Evolutionary conservation across 2,888 invertebrate species (phyloP), one percentile per base, ranked within the genome.

Genomic region (Himalopsyche tibetana): DNA sequence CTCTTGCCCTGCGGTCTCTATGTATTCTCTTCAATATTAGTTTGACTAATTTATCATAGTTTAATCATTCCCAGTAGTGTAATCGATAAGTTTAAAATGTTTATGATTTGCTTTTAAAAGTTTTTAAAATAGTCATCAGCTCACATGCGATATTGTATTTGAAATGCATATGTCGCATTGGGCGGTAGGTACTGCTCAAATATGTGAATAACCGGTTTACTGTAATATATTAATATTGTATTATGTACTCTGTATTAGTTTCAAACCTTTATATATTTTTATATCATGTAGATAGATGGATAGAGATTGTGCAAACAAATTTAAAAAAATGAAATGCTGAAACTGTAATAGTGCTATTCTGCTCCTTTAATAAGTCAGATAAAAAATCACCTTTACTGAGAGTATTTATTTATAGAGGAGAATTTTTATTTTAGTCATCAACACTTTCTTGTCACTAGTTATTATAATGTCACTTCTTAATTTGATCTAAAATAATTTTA

Each of bases 201-300:
- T 74, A 36, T 74, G 74, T 74, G 74, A 74, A 74, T 74, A 74
- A 9, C 74, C 74, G 74, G 36, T 28, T 56, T 69, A 69, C 19
- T 74, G 74, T 74, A 74, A 74, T 74, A 74, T 74, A 74, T 15
- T 51, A 51, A 74, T 74, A 38, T 15, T 63, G 63, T 63, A 63
- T 19, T 28, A 19, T 74, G 74, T 74, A 74, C 36, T 74, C 38
- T 74, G 74, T 74, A 74, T 74, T 74, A 74, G 74, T 74, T 74
- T 74, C 74, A 74, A 74, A 74, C 74, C 74, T 74, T 74, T 74
- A 74, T 36, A 74, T 74, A 74, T 74, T 74, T 74, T 74, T 74
- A 74, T 74, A 74, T 74, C 74, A 38, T 74, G 74, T 74, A 74
- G 74, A 74, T 74, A 74, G 74, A 74, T 36, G 74, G n/a, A 38